These are phyloP conservation scores for Caranx ignobilis DNA, from an alignment of 2,113 vertebrate genomes.

Conservation along the genomic window DNA sequence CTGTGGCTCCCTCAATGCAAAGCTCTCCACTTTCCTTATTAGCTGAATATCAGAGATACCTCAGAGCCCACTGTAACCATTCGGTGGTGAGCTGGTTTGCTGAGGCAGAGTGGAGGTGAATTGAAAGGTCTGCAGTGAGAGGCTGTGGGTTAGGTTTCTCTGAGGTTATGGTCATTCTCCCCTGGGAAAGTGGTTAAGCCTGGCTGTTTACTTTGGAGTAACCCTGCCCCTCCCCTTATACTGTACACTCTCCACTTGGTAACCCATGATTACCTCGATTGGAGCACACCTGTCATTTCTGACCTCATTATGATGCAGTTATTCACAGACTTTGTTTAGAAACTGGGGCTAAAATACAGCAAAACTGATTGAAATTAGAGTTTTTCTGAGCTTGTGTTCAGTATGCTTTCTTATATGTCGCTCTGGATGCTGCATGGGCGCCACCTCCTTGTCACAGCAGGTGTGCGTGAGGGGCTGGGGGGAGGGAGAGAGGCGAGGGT, in stretches of 20 bases:
- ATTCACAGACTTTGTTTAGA: constrained; percentile 3
- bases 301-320: constrained; percentile 32
- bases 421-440: constrained; percentile 44
- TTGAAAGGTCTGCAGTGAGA: constrained; percentile 79
- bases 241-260: constrained; percentile 58
- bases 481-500: constrained; percentile 43
- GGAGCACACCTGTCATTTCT: constrained; percentile 71
- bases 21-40: constrained; percentile 49
- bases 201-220: constrained; percentile 83
- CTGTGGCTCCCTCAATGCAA: constrained; percentile 27
- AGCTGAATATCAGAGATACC: constrained; percentile 62
- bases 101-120: constrained; percentile 73
- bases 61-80: constrained; percentile 82
- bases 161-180: constrained; percentile 86
- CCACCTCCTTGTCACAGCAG: constrained; percentile 79
- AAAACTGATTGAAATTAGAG: constrained; percentile 5
- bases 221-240: constrained; percentile 69
- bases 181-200: constrained; percentile 84
- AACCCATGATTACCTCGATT: constrained; percentile 63
- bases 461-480: constrained; percentile 67
- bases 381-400: neutral
- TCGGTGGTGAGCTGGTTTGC: constrained; percentile 78
- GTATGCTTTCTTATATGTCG: constrained; percentile 12
- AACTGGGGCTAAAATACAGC: neutral
- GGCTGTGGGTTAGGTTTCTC: constrained; percentile 82